Evolutionary conservation across 2,888 invertebrate genomes (phyloP), one percentile per base, ranked within the genome.

Genomic region (Ecliptopera silaceata): DNA sequence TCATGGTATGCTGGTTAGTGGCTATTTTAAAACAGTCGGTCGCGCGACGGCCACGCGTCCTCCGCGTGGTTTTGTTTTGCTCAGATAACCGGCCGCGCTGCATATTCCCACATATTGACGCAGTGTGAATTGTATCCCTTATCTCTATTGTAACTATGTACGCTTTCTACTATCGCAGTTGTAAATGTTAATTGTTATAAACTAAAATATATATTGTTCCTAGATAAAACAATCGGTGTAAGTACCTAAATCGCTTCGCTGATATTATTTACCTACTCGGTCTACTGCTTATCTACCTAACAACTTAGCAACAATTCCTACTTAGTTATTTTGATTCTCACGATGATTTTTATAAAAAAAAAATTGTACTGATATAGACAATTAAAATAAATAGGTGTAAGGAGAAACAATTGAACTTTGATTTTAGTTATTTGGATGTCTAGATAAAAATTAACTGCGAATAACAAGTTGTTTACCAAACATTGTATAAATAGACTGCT

Each of bases 41-140:
- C 75, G 80, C 63, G 72, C 75, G 78, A 65, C 70, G 60, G 75
- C 79, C 88, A 89, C 88, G 90, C 89, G 85, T 65, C 46, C 53
- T 20, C 74, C 86, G 81, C 89, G 86, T 90, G 90, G 76, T 77
- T 66, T 82, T 90, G 89, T 90, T 90, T 88, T 89, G 88, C 77
- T 84, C 78, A 73, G 81, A 82, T 80, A 76, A 61, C 66, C 69
- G 66, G 71, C 71, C 69, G 74, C 73, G 57, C 71, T 73, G 47
- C 69, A 64, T 41, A 66, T 36, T 67, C 73, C 65, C 86, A 86
- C 80, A 79, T 85, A 82, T 80, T 76, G 78, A 79, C 79, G 72
- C 70, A 85, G 88, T 86, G 86, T 73, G 70, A 70, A 70, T 75
- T 78, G 78, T 74, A 79, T 79, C 78, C 74, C 76, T 72, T 68